phyloP scores from a whole-genome alignment of 2,113 vertebrate species.

The Riparia riparia region DNA sequence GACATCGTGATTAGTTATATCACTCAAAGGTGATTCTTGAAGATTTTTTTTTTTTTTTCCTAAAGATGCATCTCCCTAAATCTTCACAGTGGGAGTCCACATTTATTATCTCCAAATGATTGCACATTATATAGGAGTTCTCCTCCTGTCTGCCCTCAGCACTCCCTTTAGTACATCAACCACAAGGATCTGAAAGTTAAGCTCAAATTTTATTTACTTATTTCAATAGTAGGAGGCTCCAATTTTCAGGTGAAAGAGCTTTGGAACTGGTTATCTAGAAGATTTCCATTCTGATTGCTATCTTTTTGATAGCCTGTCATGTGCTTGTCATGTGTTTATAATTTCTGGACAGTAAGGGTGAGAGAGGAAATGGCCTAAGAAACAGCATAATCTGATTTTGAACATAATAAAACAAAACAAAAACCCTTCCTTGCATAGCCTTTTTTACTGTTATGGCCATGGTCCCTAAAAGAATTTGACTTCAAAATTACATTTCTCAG shows the following conservation, averaged over 20 bases:
- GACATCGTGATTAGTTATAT: not conserved
- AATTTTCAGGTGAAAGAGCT: not conserved
- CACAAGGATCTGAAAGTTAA: not conserved
- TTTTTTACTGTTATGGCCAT: accelerated
- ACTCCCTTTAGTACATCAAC: not conserved
- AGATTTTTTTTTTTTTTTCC: not conserved
- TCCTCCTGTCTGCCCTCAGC: not conserved
- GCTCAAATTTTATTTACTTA: not conserved
- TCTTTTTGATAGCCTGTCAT: not conserved
- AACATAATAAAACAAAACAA: not conserved
- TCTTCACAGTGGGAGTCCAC: not conserved
- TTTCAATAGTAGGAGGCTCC: not conserved
- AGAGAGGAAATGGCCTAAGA: not conserved
- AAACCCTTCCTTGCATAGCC: accelerated
- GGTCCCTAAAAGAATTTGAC: not conserved
- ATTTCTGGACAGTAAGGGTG: not conserved
- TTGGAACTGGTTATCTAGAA: not conserved
- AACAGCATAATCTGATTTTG: not conserved
- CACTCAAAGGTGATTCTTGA: not conserved
- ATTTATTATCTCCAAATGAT: not conserved
- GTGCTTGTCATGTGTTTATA: not conserved
- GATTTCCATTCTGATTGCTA: not conserved
- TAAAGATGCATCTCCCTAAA: not conserved
- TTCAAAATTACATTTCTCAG: not conserved
- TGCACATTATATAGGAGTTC: not conserved